Evolutionary conservation across 64 coral and sea anemone species (phyloP), one percentile per base, ranked within the genome.

Genomic region (Pachyseris speciosa): DNA sequence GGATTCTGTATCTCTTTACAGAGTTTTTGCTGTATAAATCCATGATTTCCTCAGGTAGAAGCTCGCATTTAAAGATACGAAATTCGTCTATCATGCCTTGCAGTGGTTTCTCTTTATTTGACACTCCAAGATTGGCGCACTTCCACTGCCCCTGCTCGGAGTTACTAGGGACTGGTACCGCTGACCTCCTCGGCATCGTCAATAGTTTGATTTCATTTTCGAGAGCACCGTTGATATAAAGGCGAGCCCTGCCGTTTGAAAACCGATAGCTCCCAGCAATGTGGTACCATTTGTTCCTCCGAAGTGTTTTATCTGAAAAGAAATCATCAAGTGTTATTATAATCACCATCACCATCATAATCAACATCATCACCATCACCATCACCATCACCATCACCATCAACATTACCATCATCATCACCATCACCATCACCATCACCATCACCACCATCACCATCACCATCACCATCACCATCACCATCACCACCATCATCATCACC

Each of bases 41-140:
- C 53, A 86, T 80, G 29, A 98, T 98, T 81, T 98, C 96, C 15
- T 84, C 57, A 5, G 67, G 84, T 55, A 98, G 63, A 44, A 98
- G 86, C 7, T 86, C 89, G 45, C 96, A 98, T 74, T 95, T 95
- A 58, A 98, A 98, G 22, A 98, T 95, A 24, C 91, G 94, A 71
- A 98, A 98, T 67, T 98, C 96, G 42, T 98, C 96, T 15, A 98
- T 58, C 5, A 89, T 63, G 59, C 96, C 96, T 34, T 80, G 58
- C 1, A 98, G 38, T 3, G 96, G 92, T 25, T 91, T 94, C 30
- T 92, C 87, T 41, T 73, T 66, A 25, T 38, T 57, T 7, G 85
- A 59, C 32, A 76, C 88, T 0, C 96, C 96, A 28, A 98, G 33
- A 74, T 84, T 78, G 1, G 93, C 93, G 47, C 96, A 98, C 19